phyloP scores from a whole-genome alignment of 2,888 invertebrate species.

The Brachypterus glaber region DNA sequence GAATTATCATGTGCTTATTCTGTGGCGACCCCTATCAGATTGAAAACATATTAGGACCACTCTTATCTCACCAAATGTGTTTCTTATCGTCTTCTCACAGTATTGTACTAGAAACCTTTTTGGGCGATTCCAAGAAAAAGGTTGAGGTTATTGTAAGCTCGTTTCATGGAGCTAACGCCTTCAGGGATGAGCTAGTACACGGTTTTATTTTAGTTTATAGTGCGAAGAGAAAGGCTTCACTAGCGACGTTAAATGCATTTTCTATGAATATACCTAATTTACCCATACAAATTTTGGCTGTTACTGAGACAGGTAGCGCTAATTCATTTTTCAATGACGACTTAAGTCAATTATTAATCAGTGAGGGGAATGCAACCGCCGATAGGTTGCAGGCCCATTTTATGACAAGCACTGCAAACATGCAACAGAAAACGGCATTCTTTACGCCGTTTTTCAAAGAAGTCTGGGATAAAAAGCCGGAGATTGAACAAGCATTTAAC shows the following conservation, averaged over 20 bases:
- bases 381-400: constrained; percentile 85
- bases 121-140: constrained; percentile 81
- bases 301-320: constrained; percentile 83
- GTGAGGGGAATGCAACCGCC: constrained; percentile 87
- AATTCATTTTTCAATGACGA: constrained; percentile 86
- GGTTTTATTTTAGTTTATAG: constrained; percentile 94
- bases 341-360: constrained; percentile 79
- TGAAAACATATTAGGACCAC: constrained; percentile 79
- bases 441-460: constrained; percentile 94
- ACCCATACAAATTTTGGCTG: constrained; percentile 88
- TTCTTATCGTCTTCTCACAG: constrained; percentile 78
- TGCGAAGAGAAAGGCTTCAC: constrained; percentile 86
- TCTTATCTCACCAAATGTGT: constrained; percentile 79
- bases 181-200: constrained; percentile 84
- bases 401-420: constrained; percentile 78
- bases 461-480: constrained; percentile 91
- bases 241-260: constrained; percentile 87
- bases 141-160: constrained; percentile 87
- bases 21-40: constrained; percentile 91
- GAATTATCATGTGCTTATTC: constrained; percentile 92
- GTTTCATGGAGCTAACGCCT: constrained; percentile 88
- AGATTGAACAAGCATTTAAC: constrained; percentile 87
- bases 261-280: constrained; percentile 87
- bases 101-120: constrained; percentile 82
- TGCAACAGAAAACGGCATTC: constrained; percentile 83